Evolutionary conservation across 2,888 invertebrate genomes (phyloP).

Genomic region (Deilephila elpenor): DNA sequence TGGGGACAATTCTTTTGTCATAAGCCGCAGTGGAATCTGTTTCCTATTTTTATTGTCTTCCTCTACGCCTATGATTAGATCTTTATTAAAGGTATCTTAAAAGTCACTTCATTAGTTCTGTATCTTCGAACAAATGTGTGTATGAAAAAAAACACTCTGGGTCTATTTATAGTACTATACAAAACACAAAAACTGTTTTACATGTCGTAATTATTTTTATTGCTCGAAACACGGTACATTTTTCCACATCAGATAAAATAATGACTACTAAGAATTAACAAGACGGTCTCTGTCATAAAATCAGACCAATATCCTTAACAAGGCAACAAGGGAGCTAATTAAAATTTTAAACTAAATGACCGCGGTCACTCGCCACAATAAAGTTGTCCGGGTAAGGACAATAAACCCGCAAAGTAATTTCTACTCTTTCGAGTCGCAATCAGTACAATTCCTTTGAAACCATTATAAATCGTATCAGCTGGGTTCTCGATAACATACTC

Average conservation of each 20-base stretch:
- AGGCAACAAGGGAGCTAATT: constrained; percentile 70
- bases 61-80: constrained; percentile 20
- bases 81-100: not conserved
- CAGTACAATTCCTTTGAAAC: constrained; percentile 33
- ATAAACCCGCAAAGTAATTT: constrained; percentile 60
- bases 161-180: not conserved
- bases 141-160: too few relatives aligned
- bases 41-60: constrained; percentile 49
- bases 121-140: not conserved
- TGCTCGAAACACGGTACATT: constrained; percentile 29
- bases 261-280: constrained; percentile 52
- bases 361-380: constrained; percentile 62
- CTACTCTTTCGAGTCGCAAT: constrained; percentile 33
- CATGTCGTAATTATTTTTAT: constrained; percentile 12
- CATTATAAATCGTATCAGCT: constrained; percentile 20
- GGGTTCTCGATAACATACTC: not conserved
- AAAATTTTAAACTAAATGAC: constrained; percentile 70
- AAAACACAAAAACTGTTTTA: not conserved
- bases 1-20: constrained; percentile 56
- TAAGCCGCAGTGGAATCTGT: constrained; percentile 44
- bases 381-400: constrained; percentile 62
- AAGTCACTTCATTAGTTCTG: not conserved
- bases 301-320: constrained; percentile 68
- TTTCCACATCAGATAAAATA: constrained; percentile 47
- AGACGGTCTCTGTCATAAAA: constrained; percentile 60